Conservation (phyloP, 2,113 vertebrate species). For the Indri indri region DNA sequence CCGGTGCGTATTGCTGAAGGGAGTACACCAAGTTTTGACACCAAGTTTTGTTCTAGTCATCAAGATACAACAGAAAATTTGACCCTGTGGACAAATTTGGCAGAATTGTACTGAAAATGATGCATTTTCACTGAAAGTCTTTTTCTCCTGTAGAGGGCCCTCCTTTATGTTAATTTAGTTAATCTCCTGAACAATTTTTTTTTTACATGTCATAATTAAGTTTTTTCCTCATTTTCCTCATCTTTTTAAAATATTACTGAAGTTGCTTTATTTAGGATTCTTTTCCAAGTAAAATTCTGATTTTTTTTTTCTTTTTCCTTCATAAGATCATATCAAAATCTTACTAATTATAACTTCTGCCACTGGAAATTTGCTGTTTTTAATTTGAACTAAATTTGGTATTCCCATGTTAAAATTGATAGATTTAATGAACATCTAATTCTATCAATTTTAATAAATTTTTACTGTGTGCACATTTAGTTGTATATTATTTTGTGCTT, state of each 20-base stretch:
- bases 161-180: background rate
- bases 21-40: background rate
- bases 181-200: background rate
- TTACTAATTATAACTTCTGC: background rate
- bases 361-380: background rate
- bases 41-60: background rate
- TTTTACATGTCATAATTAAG: background rate
- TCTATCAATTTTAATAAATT: background rate
- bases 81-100: background rate
- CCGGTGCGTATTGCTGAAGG: background rate
- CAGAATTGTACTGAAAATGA: background rate
- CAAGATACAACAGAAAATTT: background rate
- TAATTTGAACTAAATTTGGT: background rate
- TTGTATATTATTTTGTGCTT: background rate
- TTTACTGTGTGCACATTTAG: background rate
- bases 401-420: background rate
- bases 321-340: background rate
- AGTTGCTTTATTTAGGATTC: background rate
- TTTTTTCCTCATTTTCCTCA: background rate
- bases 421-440: background rate
- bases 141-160: background rate
- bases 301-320: background rate
- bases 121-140: background rate
- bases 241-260: slow-evolving; percentile 1
- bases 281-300: background rate